These are phyloP conservation scores for Luidia sarsii DNA, from an alignment of 53 echinoderm and acorn worm species.

Conservation along the genomic window DNA sequence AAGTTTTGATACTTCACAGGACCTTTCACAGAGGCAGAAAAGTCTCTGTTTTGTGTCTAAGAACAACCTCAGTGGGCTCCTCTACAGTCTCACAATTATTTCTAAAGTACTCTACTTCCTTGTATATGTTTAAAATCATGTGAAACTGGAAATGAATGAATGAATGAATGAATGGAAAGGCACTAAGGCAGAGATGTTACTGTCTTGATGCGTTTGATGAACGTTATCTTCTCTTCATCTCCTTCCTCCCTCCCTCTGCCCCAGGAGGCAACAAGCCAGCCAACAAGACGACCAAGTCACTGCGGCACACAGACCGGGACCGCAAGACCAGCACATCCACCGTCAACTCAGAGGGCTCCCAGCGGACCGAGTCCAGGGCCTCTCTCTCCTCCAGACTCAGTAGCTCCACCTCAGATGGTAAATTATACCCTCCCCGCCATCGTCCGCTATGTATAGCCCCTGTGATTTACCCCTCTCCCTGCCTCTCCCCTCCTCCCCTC, in stretches of 20 bases:
- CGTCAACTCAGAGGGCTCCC: slow-evolving; percentile 65
- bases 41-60: too few species aligned
- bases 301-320: slow-evolving; percentile 66
- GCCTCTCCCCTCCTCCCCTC: too few species aligned
- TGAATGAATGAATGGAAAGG: too few species aligned
- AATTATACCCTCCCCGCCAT: slow-evolving; percentile 11
- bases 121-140: too few species aligned
- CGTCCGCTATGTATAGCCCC: not conserved
- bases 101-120: too few species aligned
- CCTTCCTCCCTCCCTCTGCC: not conserved
- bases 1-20: too few species aligned
- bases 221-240: not conserved
- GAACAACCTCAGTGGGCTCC: too few species aligned
- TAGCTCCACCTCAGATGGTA: slow-evolving; percentile 81
- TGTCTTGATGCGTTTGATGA: not conserved
- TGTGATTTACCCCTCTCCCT: not conserved
- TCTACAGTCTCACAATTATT: too few species aligned
- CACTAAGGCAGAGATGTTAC: too few species aligned
- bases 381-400: slow-evolving; percentile 68
- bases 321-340: slow-evolving; percentile 90
- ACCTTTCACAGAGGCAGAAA: too few species aligned
- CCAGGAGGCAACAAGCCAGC: slow-evolving; percentile 65
- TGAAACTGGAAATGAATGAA: too few species aligned
- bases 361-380: slow-evolving; percentile 63
- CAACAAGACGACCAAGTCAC: slow-evolving; percentile 64